Evolutionary conservation across 2,797 vertebrate genomes (phyloP), one percentile per base, ranked within the genome.

Genomic region (Gadopsis marmoratus): DNA sequence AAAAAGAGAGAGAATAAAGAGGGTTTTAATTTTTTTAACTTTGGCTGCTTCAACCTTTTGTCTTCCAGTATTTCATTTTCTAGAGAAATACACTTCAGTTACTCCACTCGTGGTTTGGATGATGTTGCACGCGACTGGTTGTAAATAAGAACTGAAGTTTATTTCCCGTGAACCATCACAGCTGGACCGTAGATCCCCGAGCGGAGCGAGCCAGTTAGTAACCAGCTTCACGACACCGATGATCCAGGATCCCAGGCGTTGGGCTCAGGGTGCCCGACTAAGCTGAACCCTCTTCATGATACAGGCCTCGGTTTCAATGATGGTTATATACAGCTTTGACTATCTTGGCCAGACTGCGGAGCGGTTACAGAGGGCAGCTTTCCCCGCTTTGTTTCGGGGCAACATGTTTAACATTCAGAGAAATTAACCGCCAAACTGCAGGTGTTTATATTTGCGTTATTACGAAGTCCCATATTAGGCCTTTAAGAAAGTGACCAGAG

Each of bases 371-470:
- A 74, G 63, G 76, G 54, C 5, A 72, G 68, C 7, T 35, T 31
- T 82, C 53, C 48, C 82, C 70, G 78, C 79, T 85, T 76, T 83
- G 82, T 73, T 58, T 37, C n/a, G 12, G 31, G 55, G 19, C 26
- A 45, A 4, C 29, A 7, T 16, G 43, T 50, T 79, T 66, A 21
- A 65, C 50, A 54, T 54, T 73, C 53, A 56, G 1, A 85, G 71
- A 37, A 39, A 17, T 64, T 21, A 50, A 56, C 62, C 63, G 21
- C 67, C 55, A 80, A 84, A 78, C 64, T 61, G 45, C 58, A 53
- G 75, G 51, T 92, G 89, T 92, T 84, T 85, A 83, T 89, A 86
- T 90, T 69, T 72, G 64, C 70, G 50, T 67, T 48, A 35, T 71
- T 68, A 62, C 35, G 75, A 76, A 83, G 56, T 59, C 13, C 31